Base-by-base conservation (phyloP, 2,797 vertebrate species). In the Taenioides sp. region DNA sequence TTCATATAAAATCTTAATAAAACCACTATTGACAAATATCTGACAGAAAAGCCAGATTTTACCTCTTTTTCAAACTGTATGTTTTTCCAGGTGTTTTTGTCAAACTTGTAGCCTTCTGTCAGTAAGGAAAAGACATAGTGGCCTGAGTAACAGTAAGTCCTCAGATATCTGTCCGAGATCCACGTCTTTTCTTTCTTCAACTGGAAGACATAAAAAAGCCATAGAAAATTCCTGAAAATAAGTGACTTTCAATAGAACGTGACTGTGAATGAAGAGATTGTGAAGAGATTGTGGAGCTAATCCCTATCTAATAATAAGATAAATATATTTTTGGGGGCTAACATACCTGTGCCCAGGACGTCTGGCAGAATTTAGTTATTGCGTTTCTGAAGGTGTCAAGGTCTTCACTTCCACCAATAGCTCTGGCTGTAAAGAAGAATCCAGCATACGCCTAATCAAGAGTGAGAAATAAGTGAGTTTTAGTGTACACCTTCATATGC, bases 61-160 rank as follows among this genome's bases (percentile, higher is more conserved):
- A 98, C 98, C 94, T 97, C 83, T 83, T 88, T 95, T 86, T 94
- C 83, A 85, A 99, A 98, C 28, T 72, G 54, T 67, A 99, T 96
- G 52, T 90, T 91, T 74, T 92, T 89, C 97, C 97, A 99, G 52
- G 92, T 95, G 27, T 92, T 86, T 2, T 76, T 61, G 22, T 94
- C 92, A 79, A 99, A 99, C 82, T 94, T 96, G 91, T 98, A 99
- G 28, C 96, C 97, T 0, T 92, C 89, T 18, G 92, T 78, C 17
- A 99, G 93, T 80, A 99, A 69, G 60, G 92, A 92, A 83, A 95
- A 93, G 80, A 97, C 87, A 28, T 97, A 98, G 85, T 96, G 95
- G 72, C 94, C 93, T 2, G 94, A 94, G 75, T 92, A 97, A 84
- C 98, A 99, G 75, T 96, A 96, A 9, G 95, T 95, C 85, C 87